phyloP scores from a whole-genome alignment of 2,113 vertebrate species.

The Pristiophorus japonicus region DNA sequence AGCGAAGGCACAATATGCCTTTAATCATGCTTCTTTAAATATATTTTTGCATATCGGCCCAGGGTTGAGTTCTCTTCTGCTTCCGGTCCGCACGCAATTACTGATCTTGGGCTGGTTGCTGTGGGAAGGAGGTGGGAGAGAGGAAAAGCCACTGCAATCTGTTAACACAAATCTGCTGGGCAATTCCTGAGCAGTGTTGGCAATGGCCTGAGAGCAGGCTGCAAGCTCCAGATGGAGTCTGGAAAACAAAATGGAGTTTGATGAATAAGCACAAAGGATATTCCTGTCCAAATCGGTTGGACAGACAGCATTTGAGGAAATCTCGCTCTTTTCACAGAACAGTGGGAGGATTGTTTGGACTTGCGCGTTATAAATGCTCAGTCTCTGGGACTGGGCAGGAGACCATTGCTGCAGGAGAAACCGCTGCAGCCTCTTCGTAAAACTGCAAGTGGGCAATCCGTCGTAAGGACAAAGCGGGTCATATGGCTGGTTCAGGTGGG shows the following conservation, averaged over 20 bases:
- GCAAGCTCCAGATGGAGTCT: not conserved
- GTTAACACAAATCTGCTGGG: not conserved
- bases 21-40: too few species aligned
- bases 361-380: not conserved
- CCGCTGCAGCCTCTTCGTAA: not conserved
- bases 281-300: not conserved
- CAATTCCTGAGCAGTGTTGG: not conserved
- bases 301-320: not conserved
- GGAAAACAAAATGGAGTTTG: not conserved
- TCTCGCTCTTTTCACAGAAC: not conserved
- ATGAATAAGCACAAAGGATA: not conserved
- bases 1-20: too few species aligned
- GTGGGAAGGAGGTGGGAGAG: not conserved
- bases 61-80: not conserved
- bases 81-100: not conserved
- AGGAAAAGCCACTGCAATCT: not conserved
- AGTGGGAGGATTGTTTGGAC: not conserved
- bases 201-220: not conserved
- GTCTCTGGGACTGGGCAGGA: not conserved
- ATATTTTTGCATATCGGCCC: too few species aligned
- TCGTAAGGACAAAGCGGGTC: not conserved
- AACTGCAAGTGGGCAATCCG: not conserved
- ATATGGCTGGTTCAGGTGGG: not conserved
- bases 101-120: not conserved
- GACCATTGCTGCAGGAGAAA: not conserved